Evolutionary conservation across 2,797 vertebrate species (phyloP), one percentile per base, ranked within the genome.

Genomic region (Pelobates cultripes): DNA sequence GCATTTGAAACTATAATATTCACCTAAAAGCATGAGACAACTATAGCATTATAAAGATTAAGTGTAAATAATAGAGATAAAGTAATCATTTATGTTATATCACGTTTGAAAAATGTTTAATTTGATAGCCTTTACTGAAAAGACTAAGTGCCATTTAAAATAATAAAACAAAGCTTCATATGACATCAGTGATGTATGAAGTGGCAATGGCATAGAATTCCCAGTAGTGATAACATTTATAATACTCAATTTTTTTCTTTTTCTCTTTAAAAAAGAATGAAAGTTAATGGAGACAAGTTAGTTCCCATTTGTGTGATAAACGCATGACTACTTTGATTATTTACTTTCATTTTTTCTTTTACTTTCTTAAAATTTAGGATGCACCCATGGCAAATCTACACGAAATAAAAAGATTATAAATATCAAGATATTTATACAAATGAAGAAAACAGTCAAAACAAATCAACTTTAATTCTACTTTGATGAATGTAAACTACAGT

Each of bases 71-170:
- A 68, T 68, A 43, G 7, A 42, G 41, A 68, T 68, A 43, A 68
- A 68, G 10, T 64, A 64, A 64, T 64, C n/a, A 17, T 64, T 43
- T 17, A 63, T 17, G 4, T 44, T 10, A 17, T 12, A n/a, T 53
- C 60, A 80, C n/a, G 55, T 41, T 74, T 57, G 60, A 80, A 79
- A 45, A 68, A 68, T 73, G 51, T 73, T 74, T 69, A 28, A 14
- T 67, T 67, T 41, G 40, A 67, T 55, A 67, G 43, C 17, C 44
- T 66, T 70, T 71, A 42, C 42, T 53, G 57, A 81, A 76, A 81
- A 71, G 14, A 64, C n/a, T 66, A 77, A 55, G 61, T 77, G 74
- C 67, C 43, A 82, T 67, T 82, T 68, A 60, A 70, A 81, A 45
- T 41, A 78, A 78, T 67, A 71, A 77, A 75, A 64, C 45, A 28